phyloP scores from a whole-genome alignment of 2,888 invertebrate species.

The Microplitis deprimator region DNA sequence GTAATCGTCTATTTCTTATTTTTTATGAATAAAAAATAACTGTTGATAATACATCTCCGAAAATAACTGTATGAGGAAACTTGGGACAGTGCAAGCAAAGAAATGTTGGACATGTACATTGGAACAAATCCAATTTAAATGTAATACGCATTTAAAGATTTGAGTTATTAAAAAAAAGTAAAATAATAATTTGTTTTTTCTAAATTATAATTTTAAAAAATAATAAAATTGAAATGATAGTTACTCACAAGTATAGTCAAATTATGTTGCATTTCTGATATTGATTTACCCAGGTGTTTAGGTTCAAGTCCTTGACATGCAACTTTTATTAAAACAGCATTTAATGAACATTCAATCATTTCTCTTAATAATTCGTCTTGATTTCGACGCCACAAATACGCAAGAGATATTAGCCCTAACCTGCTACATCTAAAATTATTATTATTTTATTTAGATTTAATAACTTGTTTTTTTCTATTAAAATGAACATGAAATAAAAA shows the following conservation, averaged over 20 bases:
- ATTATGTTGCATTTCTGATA: conserved; percentile 89
- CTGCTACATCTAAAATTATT: conserved; percentile 82
- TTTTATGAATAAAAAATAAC: conserved; percentile 44
- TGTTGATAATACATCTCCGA: conserved; percentile 54
- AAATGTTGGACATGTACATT: conserved; percentile 44
- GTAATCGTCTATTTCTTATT: conserved; percentile 10
- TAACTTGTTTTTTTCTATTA: conserved; percentile 1
- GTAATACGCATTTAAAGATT: conserved; percentile 44
- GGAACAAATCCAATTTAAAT: conserved; percentile 51
- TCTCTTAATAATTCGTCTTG: conserved; percentile 94
- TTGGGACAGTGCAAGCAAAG: conserved; percentile 46
- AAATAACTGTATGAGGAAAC: conserved; percentile 55
- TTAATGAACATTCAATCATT: conserved; percentile 94
- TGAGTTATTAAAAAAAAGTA: conserved; percentile 38
- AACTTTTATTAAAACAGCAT: conserved; percentile 97
- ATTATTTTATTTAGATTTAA: conserved; percentile 20
- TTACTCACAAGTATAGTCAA: conserved; percentile 83
- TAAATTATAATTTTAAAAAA: conserved; percentile 32
- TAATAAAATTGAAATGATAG: conserved; percentile 16
- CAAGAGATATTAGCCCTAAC: conserved; percentile 88
- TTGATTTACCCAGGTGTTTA: conserved; percentile 88
- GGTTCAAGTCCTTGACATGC: conserved; percentile 94
- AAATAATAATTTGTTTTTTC: conserved; percentile 22
- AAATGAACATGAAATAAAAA: not conserved
- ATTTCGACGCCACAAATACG: conserved; percentile 96